Conservation (phyloP, 2,113 vertebrate species). For the Trogon melanurus region DNA sequence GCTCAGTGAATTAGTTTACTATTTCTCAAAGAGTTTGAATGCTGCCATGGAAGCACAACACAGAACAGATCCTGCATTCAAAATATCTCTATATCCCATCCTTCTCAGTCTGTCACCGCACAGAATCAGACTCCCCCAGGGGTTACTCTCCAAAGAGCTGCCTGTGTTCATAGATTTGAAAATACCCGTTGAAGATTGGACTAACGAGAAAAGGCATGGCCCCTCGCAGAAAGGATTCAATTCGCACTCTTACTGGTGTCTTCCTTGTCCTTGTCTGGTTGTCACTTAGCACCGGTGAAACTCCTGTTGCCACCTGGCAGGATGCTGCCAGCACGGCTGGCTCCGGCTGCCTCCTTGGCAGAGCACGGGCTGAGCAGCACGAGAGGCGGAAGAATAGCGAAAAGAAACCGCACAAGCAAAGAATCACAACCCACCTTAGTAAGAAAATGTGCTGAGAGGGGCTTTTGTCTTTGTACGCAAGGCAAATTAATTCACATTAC, state of each 20-base stretch:
- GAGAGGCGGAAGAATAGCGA: background rate
- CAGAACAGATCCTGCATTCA: background rate
- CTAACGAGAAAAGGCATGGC: background rate
- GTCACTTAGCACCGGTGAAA: background rate
- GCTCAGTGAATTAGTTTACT: background rate
- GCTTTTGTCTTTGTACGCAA: background rate
- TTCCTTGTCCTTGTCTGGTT: background rate
- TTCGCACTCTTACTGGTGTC: background rate
- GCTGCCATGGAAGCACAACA: fast-evolving
- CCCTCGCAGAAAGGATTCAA: background rate
- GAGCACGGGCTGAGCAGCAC: background rate
- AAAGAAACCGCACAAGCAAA: background rate
- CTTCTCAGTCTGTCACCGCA: fast-evolving
- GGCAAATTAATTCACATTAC: background rate
- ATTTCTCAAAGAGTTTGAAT: background rate
- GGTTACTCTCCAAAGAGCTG: background rate
- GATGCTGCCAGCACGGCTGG: background rate
- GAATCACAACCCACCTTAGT: background rate
- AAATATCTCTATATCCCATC: background rate
- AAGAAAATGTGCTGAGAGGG: background rate
- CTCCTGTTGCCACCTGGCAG: fast-evolving
- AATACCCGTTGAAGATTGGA: background rate
- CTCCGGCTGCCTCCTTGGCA: background rate
- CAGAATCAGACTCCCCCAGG: fast-evolving
- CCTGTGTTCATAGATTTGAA: background rate